phyloP scores from a whole-genome alignment of 2,888 invertebrate genomes.

The Torymus aiolomorphi region DNA sequence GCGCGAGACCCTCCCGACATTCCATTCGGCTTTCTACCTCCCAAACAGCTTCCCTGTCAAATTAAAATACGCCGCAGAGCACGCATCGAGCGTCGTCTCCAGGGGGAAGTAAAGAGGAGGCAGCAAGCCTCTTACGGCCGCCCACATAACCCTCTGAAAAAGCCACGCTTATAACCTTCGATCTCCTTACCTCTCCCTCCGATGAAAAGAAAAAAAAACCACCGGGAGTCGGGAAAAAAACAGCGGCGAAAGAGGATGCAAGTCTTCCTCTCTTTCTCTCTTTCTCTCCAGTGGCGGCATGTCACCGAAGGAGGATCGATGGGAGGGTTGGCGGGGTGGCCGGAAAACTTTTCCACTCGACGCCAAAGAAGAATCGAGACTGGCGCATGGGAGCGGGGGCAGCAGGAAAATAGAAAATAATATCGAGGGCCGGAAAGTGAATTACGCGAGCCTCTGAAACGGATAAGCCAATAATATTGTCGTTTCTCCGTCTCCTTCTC shows the following conservation, averaged over 20 bases:
- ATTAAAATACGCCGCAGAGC: too few species aligned
- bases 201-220: too few species aligned
- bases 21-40: too few species aligned
- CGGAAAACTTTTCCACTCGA: conserved; percentile 55
- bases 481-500: conserved; percentile 58
- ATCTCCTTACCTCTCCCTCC: too few species aligned
- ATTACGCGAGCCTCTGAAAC: conserved; percentile 63
- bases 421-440: conserved; percentile 64
- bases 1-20: too few species aligned
- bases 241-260: conserved; percentile 3
- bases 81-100: too few species aligned
- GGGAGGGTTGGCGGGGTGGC: conserved; percentile 3
- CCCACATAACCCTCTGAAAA: too few species aligned
- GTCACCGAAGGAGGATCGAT: conserved; percentile 35
- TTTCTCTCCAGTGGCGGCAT: not conserved
- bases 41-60: too few species aligned
- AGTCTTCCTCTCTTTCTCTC: not conserved
- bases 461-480: conserved; percentile 70
- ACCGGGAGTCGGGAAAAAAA: too few species aligned
- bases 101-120: too few species aligned
- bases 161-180: too few species aligned
- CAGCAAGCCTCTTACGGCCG: too few species aligned
- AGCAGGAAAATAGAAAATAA: conserved; percentile 66
- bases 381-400: conserved; percentile 37
- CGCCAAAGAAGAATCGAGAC: conserved; percentile 7